Evolutionary conservation across 2,113 vertebrate species (phyloP).

Genomic region (Elephantulus edwardii): DNA sequence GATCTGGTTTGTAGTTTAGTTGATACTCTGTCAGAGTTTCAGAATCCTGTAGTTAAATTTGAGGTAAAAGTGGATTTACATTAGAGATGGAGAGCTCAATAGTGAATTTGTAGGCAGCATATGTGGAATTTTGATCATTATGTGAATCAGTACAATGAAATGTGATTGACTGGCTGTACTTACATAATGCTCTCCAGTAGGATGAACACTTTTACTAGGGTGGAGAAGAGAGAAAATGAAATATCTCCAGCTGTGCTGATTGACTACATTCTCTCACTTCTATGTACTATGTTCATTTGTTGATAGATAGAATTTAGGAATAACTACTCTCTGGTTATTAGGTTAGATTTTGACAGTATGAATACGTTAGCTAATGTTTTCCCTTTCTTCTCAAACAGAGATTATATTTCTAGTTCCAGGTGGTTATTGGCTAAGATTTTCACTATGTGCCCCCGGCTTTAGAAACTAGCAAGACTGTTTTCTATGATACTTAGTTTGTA

Average conservation of each 20-base stretch:
- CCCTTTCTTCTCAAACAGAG: conserved; percentile 46
- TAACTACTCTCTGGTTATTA: neutral
- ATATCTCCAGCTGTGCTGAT: neutral
- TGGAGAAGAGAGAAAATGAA: neutral
- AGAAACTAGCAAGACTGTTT: conserved; percentile 3
- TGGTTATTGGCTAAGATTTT: conserved; percentile 13
- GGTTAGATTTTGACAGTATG: conserved; percentile 29
- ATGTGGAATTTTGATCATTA: neutral
- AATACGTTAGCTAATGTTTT: conserved; percentile 55
- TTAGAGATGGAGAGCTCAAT: neutral
- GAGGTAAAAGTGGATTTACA: conserved; percentile 12
- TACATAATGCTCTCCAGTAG: neutral
- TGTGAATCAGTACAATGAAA: neutral
- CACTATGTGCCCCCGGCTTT: neutral
- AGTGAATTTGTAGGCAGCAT: neutral
- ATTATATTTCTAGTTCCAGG: conserved; percentile 24
- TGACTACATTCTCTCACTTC: neutral
- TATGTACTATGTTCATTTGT: neutral
- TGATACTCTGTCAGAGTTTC: conserved; percentile 16
- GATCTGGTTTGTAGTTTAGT: conserved; percentile 9
- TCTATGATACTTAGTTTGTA: conserved; percentile 30
- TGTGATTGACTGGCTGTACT: neutral
- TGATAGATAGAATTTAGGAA: neutral
- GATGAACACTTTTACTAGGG: neutral
- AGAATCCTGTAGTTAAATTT: conserved; percentile 26